Percentiles rank a stretch among this genome's conserved stretches.
Evolutionary conservation across 2,113 vertebrate genomes (phyloP).

Genomic region (Crotalus tigris): DNA sequence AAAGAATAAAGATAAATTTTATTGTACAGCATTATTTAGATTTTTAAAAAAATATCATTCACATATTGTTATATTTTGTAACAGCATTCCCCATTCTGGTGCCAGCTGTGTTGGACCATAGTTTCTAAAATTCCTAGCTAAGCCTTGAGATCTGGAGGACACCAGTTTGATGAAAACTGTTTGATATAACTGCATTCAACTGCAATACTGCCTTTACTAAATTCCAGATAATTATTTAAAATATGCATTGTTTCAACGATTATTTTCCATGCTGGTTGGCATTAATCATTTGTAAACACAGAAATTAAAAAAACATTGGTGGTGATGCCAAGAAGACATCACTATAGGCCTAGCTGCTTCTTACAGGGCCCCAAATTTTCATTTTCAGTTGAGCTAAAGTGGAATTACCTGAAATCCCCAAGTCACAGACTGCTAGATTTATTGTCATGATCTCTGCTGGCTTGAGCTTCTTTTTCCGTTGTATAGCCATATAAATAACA

Average conservation of each 20-base stretch:
- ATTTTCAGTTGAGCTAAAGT: background rate
- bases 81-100: background rate
- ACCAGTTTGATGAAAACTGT: background rate
- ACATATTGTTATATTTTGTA: background rate
- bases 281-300: background rate
- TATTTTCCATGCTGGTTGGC: background rate
- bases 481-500: slow-evolving; percentile 85
- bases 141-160: background rate
- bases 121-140: background rate
- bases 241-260: background rate
- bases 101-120: background rate
- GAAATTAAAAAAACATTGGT: background rate
- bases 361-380: background rate
- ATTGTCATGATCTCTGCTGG: slow-evolving; percentile 94
- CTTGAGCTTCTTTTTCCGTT: slow-evolving; percentile 87
- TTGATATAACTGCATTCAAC: background rate
- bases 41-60: background rate
- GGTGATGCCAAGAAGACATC: background rate
- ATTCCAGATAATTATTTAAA: background rate
- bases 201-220: background rate
- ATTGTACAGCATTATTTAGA: background rate
- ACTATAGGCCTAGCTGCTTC: background rate
- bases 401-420: slow-evolving; percentile 89
- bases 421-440: slow-evolving; percentile 91
- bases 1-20: background rate